These are phyloP conservation scores for Eristalis intricaria DNA, from an alignment of 2,888 invertebrate genomes.

Conservation along the genomic window DNA sequence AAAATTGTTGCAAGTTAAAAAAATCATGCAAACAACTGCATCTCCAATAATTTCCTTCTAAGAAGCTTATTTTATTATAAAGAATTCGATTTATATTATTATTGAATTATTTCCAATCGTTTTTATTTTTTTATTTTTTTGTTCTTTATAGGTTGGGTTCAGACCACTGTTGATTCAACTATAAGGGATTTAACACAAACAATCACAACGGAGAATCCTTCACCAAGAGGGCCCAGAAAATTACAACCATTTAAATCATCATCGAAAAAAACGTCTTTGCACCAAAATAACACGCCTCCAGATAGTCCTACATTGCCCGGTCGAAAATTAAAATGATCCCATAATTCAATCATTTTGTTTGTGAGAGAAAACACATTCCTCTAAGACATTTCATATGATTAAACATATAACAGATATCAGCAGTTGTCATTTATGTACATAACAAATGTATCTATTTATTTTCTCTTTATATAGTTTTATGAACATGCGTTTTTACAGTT, in stretches of 20 bases:
- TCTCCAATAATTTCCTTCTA: too few species aligned
- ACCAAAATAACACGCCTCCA: constrained; percentile 75
- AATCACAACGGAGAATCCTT: constrained; percentile 77
- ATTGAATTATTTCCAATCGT: neutral
- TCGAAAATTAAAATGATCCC: constrained; percentile 80
- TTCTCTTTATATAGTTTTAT: neutral
- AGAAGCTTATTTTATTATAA: too few species aligned
- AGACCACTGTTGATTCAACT: constrained; percentile 78
- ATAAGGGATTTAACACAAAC: constrained; percentile 76
- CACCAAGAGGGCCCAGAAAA: constrained; percentile 79
- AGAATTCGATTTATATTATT: too few species aligned
- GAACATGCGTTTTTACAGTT: neutral
- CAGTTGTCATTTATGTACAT: constrained; percentile 36
- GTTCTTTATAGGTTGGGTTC: constrained; percentile 78
- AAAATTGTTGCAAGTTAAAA: too few species aligned
- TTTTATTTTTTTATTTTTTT: too few species aligned
- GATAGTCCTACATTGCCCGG: constrained; percentile 80
- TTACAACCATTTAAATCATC: constrained; percentile 78
- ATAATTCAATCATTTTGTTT: constrained; percentile 1
- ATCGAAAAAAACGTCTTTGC: constrained; percentile 77
- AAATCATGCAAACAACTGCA: too few species aligned
- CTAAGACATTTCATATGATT: constrained; percentile 35
- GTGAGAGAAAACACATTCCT: constrained; percentile 47
- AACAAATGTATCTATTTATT: constrained; percentile 46
- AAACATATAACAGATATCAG: neutral